Conservation (phyloP, 37 sponge, comb jelly and placozoan species). For the Halisarca cf. caerulea region DNA sequence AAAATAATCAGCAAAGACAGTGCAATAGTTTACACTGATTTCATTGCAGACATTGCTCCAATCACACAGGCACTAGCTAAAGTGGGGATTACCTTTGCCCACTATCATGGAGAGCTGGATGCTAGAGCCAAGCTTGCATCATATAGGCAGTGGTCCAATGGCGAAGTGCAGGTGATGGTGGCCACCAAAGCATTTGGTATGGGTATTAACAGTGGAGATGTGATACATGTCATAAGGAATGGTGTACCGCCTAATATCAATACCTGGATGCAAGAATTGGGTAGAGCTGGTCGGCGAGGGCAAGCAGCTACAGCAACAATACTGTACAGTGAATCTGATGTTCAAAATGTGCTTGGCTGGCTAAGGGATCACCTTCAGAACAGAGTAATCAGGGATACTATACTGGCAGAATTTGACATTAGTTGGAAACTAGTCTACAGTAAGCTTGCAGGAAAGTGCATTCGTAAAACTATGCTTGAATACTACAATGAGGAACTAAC, state of each 20-base stretch:
- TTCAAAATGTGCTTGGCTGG: constrained; percentile 1
- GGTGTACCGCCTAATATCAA: too few species aligned
- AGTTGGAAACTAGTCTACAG: not conserved
- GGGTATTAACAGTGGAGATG: too few species aligned
- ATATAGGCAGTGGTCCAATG: too few species aligned
- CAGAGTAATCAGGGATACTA: not conserved
- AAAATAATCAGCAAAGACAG: too few species aligned
- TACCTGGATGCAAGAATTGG: not conserved
- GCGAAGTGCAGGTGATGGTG: too few species aligned
- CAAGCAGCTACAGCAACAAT: not conserved
- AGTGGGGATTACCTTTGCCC: not conserved
- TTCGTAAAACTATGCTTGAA: not conserved
- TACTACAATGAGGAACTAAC: too few species aligned
- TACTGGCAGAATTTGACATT: not conserved
- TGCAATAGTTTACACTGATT: too few species aligned
- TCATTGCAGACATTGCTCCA: not conserved
- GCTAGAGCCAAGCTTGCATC: too few species aligned
- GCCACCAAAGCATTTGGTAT: too few species aligned
- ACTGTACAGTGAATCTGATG: not conserved
- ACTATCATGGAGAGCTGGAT: too few species aligned
- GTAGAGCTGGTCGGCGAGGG: not conserved
- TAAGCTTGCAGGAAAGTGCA: not conserved
- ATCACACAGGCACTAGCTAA: not conserved
- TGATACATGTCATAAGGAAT: too few species aligned
- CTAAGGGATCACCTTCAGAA: not conserved